Conservation (phyloP, 1,140 invertebrate genomes). For the Drosophila kikkawai region DNA sequence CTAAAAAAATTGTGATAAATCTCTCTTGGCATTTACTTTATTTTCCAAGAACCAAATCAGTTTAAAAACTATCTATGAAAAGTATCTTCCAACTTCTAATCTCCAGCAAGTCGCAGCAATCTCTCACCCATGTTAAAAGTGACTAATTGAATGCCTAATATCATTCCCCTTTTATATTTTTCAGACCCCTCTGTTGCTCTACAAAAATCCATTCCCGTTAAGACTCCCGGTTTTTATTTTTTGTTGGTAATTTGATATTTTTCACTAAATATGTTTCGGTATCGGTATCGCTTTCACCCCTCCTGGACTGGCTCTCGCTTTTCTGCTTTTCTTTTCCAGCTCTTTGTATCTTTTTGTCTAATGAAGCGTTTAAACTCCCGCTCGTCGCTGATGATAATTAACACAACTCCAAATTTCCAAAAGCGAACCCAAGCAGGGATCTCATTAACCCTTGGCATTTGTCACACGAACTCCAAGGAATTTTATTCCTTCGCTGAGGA, state of each 20-base stretch:
- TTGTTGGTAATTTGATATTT: constrained; percentile 64
- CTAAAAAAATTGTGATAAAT: neutral
- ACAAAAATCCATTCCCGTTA: constrained; percentile 30
- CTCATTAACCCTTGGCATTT: constrained; percentile 81
- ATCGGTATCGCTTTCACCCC: constrained; percentile 56
- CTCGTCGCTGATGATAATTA: constrained; percentile 72
- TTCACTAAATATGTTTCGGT: constrained; percentile 46
- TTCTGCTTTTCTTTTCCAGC: constrained; percentile 9
- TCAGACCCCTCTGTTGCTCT: constrained; percentile 9
- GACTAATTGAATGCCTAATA: constrained; percentile 65
- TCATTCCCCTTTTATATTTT: constrained; percentile 6
- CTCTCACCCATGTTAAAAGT: constrained; percentile 16
- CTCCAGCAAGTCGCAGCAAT: neutral
- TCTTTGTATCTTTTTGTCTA: constrained; percentile 50
- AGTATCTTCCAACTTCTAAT: constrained; percentile 4
- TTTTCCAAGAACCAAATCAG: constrained; percentile 2
- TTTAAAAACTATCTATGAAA: neutral
- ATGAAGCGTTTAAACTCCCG: constrained; percentile 75
- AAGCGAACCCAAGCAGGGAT: constrained; percentile 31
- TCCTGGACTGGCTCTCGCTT: neutral
- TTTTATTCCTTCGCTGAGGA: constrained; percentile 25
- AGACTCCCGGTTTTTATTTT: constrained; percentile 16
- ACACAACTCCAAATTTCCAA: constrained; percentile 64
- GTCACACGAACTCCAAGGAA: constrained; percentile 51
- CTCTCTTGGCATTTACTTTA: neutral